Conservation (phyloP, 2,888 invertebrate species). For the Hypomecis punctinalis region DNA sequence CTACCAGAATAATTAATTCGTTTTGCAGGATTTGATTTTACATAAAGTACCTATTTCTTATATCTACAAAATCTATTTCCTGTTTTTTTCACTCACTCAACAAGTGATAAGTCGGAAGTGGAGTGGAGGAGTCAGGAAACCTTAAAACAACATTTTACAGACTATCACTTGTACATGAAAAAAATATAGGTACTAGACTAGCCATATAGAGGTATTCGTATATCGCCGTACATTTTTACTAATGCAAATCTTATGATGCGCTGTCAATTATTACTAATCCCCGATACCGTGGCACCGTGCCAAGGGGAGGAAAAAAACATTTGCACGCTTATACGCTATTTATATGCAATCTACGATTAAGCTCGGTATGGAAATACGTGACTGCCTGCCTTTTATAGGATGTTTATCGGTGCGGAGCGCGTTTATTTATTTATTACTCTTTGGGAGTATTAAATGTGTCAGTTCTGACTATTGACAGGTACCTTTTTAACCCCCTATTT, state of each 20-base stretch:
- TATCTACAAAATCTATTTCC: no score
- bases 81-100: no score
- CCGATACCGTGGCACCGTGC: constrained; percentile 63
- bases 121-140: no score
- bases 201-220: constrained; percentile 6
- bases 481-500: no score
- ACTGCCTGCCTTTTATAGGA: constrained; percentile 33
- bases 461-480: not conserved
- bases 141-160: no score
- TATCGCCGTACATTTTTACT: constrained; percentile 39
- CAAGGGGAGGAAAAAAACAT: constrained; percentile 58
- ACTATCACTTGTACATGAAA: not conserved
- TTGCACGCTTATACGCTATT: constrained; percentile 53
- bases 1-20: no score
- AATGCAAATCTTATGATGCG: constrained; percentile 58
- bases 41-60: no score
- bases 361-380: constrained; percentile 36
- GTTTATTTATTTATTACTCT: constrained; percentile 27
- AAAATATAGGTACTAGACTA: not conserved
- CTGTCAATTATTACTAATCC: constrained; percentile 66
- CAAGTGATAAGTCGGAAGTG: no score
- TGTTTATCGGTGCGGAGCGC: constrained; percentile 22
- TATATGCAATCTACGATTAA: constrained; percentile 56
- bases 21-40: no score
- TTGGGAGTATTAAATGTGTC: constrained; percentile 12